A percentile compares a stretch with the other conserved stretches of the same genome.
phyloP scores from a whole-genome alignment of 1,140 invertebrate genomes.

The Whitmania pigra region DNA sequence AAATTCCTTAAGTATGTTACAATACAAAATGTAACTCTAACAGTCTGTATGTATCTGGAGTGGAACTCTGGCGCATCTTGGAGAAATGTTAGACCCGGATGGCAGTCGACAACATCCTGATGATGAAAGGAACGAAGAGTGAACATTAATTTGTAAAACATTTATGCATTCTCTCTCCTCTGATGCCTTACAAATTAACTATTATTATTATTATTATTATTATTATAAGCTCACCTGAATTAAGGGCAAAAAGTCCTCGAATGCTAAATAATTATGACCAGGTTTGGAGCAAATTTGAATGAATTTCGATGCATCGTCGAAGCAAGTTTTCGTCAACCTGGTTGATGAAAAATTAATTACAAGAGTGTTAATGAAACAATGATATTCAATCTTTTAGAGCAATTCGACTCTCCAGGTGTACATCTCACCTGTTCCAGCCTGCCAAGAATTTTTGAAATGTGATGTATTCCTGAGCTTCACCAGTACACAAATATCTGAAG shows the following conservation, averaged over 20 bases:
- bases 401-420: not conserved
- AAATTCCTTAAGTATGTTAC: too few relatives aligned
- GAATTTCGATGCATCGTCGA: slow-evolving; percentile 80
- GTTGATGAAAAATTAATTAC: slow-evolving; percentile 7
- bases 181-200: too few relatives aligned
- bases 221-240: slow-evolving; percentile 42
- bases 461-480: slow-evolving; percentile 58
- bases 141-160: not conserved
- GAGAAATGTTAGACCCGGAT: slow-evolving; percentile 89
- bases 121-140: slow-evolving; percentile 36
- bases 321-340: slow-evolving; percentile 39
- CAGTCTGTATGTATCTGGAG: slow-evolving; percentile 91
- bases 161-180: too few relatives aligned
- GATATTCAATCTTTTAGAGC: not conserved
- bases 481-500: slow-evolving; percentile 62
- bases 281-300: slow-evolving; percentile 49
- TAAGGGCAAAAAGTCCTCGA: slow-evolving; percentile 73
- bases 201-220: too few relatives aligned
- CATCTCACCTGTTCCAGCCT: slow-evolving; percentile 63
- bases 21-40: not conserved
- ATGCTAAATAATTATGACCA: slow-evolving; percentile 44
- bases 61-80: slow-evolving; percentile 96
- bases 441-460: slow-evolving; percentile 66
- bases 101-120: slow-evolving; percentile 97
- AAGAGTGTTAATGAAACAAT: not conserved